These are phyloP conservation scores for Plebejus melissa DNA, from an alignment of 2,888 invertebrate genomes.

Conservation along the genomic window DNA sequence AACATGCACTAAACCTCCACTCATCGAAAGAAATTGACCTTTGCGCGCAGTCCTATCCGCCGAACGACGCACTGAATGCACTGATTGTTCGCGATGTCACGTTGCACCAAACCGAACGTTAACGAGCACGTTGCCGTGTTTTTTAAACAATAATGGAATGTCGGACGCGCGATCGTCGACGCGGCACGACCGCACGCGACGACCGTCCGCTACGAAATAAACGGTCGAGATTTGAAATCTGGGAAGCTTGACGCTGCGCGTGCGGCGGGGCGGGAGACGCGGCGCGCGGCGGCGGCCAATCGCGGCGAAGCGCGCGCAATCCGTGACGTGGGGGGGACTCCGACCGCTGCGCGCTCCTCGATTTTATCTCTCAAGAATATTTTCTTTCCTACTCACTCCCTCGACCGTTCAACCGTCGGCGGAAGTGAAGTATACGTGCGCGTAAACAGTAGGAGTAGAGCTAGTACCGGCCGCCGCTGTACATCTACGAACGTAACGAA, in stretches of 20 bases:
- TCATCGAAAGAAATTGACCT: conserved; percentile 83
- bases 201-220: conserved; percentile 73
- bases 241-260: conserved; percentile 73
- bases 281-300: conserved; percentile 52
- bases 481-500: conserved; percentile 34
- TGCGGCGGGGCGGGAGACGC: conserved; percentile 54
- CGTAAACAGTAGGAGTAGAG: conserved; percentile 60
- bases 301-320: conserved; percentile 57
- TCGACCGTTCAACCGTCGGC: conserved; percentile 71
- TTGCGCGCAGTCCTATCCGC: conserved; percentile 47
- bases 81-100: conserved; percentile 69
- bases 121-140: conserved; percentile 70
- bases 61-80: conserved; percentile 70
- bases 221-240: conserved; percentile 80
- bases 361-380: conserved; percentile 75
- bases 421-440: conserved; percentile 75
- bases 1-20: conserved; percentile 88
- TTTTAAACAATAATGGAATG: conserved; percentile 50
- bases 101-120: conserved; percentile 65
- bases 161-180: conserved; percentile 45
- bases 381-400: conserved; percentile 67
- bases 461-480: conserved; percentile 38
- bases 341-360: conserved; percentile 47
- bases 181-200: conserved; percentile 55
- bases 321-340: conserved; percentile 59